Percentiles rank a stretch among this genome's conserved stretches.
phyloP scores from a whole-genome alignment of 2,113 vertebrate genomes.

The Proterorhinus semilunaris region DNA sequence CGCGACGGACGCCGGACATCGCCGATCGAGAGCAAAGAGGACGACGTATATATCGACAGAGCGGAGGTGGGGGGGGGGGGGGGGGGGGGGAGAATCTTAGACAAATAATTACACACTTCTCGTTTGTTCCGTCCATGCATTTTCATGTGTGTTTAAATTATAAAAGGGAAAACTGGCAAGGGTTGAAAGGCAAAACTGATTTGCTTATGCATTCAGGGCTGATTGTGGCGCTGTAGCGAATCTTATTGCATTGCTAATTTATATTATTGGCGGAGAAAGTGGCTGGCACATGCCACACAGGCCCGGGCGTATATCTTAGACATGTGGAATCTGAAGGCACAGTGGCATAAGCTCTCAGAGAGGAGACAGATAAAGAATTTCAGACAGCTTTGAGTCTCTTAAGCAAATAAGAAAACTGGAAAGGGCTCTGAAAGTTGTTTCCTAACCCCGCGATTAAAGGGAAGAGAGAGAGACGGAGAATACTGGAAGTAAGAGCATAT shows the following conservation, averaged over 20 bases:
- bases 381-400: slow-evolving; percentile 56
- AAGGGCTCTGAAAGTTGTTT: slow-evolving; percentile 20
- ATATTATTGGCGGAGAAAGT: slow-evolving; percentile 48
- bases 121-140: slow-evolving; percentile 1
- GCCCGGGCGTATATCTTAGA: slow-evolving; percentile 58
- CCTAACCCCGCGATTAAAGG: slow-evolving; percentile 27
- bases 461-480: neutral
- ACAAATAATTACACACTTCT: slow-evolving; percentile 11
- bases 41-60: slow-evolving; percentile 16
- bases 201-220: slow-evolving; percentile 51
- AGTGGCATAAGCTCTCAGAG: slow-evolving; percentile 52
- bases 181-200: slow-evolving; percentile 33
- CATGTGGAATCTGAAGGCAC: slow-evolving; percentile 72
- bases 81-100: neutral
- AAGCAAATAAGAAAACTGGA: slow-evolving; percentile 61
- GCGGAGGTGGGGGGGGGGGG: too few species aligned
- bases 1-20: slow-evolving; percentile 44
- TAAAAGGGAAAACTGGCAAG: slow-evolving; percentile 26
- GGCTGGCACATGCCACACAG: slow-evolving; percentile 50
- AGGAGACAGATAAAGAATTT: slow-evolving; percentile 51
- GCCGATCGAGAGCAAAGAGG: slow-evolving; percentile 31
- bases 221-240: slow-evolving; percentile 49
- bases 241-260: slow-evolving; percentile 59
- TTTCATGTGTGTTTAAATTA: slow-evolving; percentile 32
- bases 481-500: neutral